Evolutionary conservation across 2,113 vertebrate genomes (phyloP).

Genomic region (Psettodes erumei): DNA sequence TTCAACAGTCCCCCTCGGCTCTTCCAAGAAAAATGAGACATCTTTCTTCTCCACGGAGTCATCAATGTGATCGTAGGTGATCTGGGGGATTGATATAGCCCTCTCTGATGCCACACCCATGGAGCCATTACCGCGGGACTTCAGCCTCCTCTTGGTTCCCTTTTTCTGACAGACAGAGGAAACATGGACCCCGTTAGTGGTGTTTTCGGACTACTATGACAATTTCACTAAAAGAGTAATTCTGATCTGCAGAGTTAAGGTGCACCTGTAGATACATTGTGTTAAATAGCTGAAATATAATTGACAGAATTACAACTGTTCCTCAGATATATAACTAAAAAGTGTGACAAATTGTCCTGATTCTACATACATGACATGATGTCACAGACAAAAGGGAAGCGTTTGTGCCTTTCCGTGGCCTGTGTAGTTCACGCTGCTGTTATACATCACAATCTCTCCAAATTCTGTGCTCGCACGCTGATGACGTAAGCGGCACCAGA

Average conservation of each 20-base stretch:
- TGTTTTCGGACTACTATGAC: not conserved
- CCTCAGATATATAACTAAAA: not conserved
- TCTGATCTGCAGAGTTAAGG: no score
- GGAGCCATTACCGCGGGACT: constrained; percentile 81
- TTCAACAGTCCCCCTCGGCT: constrained; percentile 77
- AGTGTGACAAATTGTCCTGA: not conserved
- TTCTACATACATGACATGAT: not conserved
- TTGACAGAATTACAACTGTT: not conserved
- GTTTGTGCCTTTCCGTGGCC: not conserved
- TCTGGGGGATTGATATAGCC: constrained; percentile 85
- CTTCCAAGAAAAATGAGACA: constrained; percentile 77
- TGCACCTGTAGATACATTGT: not conserved
- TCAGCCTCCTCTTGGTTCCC: constrained; percentile 84
- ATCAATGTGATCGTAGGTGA: constrained; percentile 85
- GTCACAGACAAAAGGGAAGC: not conserved
- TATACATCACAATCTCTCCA: not conserved
- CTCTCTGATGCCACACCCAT: constrained; percentile 77
- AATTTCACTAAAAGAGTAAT: no score
- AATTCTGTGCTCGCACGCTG: not conserved
- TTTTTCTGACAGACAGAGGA: constrained; percentile 79
- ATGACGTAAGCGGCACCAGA: constrained; percentile 21
- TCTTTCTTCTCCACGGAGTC: constrained; percentile 83
- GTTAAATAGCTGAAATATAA: not conserved
- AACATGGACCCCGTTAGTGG: constrained; percentile 13
- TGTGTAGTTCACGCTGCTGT: not conserved